phyloP scores from a whole-genome alignment of 2,113 vertebrate species.

The Chroicocephalus ridibundus region DNA sequence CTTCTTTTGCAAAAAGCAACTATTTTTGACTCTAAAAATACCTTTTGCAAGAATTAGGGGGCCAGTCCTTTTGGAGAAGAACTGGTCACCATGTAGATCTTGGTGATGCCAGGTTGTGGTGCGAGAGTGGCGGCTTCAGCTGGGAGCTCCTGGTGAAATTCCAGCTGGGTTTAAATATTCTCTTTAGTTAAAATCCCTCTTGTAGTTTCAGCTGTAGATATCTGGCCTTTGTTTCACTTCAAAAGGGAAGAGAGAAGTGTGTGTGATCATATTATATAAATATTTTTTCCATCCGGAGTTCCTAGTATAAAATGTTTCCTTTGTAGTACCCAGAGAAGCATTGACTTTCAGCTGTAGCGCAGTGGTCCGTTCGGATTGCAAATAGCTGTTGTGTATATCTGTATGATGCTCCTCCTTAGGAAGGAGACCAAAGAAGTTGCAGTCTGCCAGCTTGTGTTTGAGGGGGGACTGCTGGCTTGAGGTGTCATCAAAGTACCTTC shows the following conservation, averaged over 20 bases:
- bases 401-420: background rate
- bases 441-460: background rate
- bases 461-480: background rate
- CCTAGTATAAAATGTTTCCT: background rate
- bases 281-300: background rate
- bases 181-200: background rate
- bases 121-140: background rate
- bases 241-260: background rate
- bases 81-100: background rate
- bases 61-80: background rate
- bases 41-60: background rate
- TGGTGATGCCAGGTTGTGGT: background rate
- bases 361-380: background rate
- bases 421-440: background rate
- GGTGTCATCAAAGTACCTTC: background rate
- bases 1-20: background rate
- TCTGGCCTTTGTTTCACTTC: constrained; percentile 14
- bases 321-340: background rate
- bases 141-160: background rate
- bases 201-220: constrained; percentile 19
- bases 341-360: background rate
- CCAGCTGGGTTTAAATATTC: background rate
- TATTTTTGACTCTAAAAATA: background rate
- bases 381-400: accelerated
- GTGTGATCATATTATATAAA: background rate